phyloP scores from a whole-genome alignment of 2,797 vertebrate genomes.

The Lacerta viridis region DNA sequence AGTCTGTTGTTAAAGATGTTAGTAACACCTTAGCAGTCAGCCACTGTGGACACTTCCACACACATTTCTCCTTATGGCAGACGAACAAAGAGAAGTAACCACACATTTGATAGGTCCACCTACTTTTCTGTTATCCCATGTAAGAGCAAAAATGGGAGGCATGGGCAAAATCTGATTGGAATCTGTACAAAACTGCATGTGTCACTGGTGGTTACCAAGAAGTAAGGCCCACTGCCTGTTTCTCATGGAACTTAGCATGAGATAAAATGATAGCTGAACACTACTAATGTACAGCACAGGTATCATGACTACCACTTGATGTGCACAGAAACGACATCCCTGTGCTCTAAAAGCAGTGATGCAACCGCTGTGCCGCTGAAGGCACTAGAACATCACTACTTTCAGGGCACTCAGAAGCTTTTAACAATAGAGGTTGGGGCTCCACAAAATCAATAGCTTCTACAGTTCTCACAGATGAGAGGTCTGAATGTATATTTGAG shows the following conservation, averaged over 20 bases:
- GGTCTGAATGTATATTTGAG: no score
- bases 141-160: background rate
- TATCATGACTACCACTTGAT: background rate
- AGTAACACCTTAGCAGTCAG: background rate
- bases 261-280: background rate
- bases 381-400: background rate
- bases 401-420: background rate
- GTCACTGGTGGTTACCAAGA: background rate
- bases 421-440: background rate
- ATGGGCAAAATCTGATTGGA: no score
- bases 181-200: background rate
- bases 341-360: background rate
- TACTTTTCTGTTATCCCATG: background rate
- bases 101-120: background rate
- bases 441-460: background rate
- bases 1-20: background rate
- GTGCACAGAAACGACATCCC: background rate
- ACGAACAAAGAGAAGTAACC: background rate
- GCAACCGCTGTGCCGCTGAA: background rate
- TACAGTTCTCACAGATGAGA: background rate
- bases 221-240: background rate
- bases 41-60: background rate
- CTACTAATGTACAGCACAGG: background rate
- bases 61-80: background rate
- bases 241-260: background rate